Conservation (phyloP, 2,888 invertebrate genomes). For the Trichogramma evanescens region DNA sequence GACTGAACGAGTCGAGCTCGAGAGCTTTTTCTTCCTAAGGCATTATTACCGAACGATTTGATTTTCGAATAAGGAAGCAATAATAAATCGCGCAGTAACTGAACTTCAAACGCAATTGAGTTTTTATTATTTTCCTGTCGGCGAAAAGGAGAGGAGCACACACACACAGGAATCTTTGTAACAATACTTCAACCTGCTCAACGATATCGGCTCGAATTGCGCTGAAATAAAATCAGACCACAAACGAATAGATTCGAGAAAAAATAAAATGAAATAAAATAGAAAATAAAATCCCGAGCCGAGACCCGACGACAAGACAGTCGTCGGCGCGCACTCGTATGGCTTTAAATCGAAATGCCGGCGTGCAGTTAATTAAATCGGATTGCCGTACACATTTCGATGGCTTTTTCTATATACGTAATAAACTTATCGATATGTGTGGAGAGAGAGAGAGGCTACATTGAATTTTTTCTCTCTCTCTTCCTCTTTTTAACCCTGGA, state of each 20-base stretch:
- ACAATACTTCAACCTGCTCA: neutral
- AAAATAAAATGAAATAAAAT: neutral
- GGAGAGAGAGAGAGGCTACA: neutral
- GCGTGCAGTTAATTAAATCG: conserved; percentile 18
- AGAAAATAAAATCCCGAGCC: neutral
- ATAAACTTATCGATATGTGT: neutral
- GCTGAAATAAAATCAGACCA: neutral
- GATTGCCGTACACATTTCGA: conserved; percentile 12
- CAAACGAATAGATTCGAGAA: neutral
- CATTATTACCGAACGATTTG: no score
- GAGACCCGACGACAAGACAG: neutral
- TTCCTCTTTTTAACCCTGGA: no score
- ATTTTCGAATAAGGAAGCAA: no score
- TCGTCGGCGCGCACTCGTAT: neutral
- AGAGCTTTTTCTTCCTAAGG: no score
- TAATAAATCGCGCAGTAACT: no score
- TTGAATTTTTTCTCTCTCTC: no score
- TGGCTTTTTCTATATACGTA: conserved; percentile 6
- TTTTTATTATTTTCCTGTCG: neutral
- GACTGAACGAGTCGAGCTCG: no score
- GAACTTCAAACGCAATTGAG: no score
- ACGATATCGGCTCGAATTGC: neutral
- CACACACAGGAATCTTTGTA: neutral
- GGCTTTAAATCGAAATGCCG: neutral
- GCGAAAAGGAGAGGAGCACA: neutral